A percentile compares a stretch with the other conserved stretches of the same genome.
phyloP scores from a whole-genome alignment of 2,113 vertebrate genomes.

The Gasterosteus nipponicus region DNA sequence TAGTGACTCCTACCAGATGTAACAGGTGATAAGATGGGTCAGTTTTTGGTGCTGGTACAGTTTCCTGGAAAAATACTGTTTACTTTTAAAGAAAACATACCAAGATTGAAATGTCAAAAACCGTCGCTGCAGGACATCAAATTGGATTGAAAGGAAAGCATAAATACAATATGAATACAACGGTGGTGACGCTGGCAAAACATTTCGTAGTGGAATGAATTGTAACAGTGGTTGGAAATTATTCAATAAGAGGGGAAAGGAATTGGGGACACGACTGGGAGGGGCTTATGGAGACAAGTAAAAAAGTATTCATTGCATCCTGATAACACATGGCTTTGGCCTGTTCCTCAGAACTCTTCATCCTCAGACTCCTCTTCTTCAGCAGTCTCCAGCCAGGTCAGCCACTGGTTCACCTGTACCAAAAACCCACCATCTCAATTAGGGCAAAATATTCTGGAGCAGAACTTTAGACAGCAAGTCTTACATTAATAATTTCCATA shows the following conservation, averaged over 20 bases:
- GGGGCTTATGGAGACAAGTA: background rate
- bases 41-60: slow-evolving; percentile 41
- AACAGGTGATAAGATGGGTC: slow-evolving; percentile 50
- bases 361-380: slow-evolving; percentile 99
- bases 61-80: slow-evolving; percentile 55
- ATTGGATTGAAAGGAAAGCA: slow-evolving; percentile 13
- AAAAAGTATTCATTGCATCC: slow-evolving; percentile 87
- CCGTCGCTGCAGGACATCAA: slow-evolving; percentile 41
- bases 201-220: slow-evolving; percentile 85
- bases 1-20: slow-evolving; percentile 59
- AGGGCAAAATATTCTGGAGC: background rate
- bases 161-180: slow-evolving; percentile 46
- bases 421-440: background rate
- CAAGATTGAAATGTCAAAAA: slow-evolving; percentile 51
- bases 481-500: background rate
- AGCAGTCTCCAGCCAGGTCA: slow-evolving; percentile 99
- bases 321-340: slow-evolving; percentile 90
- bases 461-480: background rate
- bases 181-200: slow-evolving; percentile 71
- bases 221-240: slow-evolving; percentile 89
- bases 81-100: slow-evolving; percentile 31
- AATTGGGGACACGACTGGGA: background rate
- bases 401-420: slow-evolving; percentile 95
- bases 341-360: slow-evolving; percentile 93
- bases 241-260: slow-evolving; percentile 14